A percentile compares a stretch with the other conserved stretches of the same genome.
These are phyloP conservation scores for Podilymbus podiceps DNA, from an alignment of 2,113 vertebrate species.

Conservation along the genomic window DNA sequence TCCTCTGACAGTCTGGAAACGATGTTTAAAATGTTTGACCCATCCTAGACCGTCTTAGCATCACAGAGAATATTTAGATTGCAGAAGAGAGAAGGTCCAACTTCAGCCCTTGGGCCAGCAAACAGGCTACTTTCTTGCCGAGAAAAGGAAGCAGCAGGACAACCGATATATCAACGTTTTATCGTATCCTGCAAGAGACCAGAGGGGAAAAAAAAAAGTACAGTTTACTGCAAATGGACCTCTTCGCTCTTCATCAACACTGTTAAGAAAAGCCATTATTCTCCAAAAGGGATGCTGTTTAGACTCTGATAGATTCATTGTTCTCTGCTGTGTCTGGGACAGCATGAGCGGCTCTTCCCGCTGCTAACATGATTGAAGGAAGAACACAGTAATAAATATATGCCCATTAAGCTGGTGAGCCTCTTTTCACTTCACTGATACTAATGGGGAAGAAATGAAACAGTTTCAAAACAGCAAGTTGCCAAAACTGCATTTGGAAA, in stretches of 20 bases:
- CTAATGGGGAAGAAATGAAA: slow-evolving; percentile 20
- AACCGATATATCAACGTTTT: rapidly evolving
- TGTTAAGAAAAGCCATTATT: slow-evolving; percentile 63
- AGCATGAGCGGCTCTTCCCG: slow-evolving; percentile 33
- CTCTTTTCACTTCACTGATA: slow-evolving; percentile 26
- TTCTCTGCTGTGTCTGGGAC: slow-evolving; percentile 45
- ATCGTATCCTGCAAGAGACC: not conserved
- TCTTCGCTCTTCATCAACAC: slow-evolving; percentile 68
- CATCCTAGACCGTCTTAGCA: rapidly evolving
- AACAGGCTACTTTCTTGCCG: not conserved
- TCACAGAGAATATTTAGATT: rapidly evolving
- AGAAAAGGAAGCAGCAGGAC: not conserved
- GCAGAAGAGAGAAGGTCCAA: not conserved
- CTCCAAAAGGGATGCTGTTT: slow-evolving; percentile 47
- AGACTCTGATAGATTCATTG: slow-evolving; percentile 9
- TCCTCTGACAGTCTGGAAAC: rapidly evolving
- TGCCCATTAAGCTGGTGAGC: not conserved
- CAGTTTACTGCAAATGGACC: slow-evolving; percentile 64
- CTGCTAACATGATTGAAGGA: slow-evolving; percentile 64
- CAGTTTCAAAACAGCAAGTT: not conserved
- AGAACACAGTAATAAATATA: not conserved
- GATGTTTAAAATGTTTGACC: not conserved
- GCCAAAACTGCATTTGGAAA: not conserved
- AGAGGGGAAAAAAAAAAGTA: not conserved
- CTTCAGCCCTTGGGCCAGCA: not conserved